Evolutionary conservation across 2,888 invertebrate species (phyloP).

Genomic region (Epinotia bilunana): DNA sequence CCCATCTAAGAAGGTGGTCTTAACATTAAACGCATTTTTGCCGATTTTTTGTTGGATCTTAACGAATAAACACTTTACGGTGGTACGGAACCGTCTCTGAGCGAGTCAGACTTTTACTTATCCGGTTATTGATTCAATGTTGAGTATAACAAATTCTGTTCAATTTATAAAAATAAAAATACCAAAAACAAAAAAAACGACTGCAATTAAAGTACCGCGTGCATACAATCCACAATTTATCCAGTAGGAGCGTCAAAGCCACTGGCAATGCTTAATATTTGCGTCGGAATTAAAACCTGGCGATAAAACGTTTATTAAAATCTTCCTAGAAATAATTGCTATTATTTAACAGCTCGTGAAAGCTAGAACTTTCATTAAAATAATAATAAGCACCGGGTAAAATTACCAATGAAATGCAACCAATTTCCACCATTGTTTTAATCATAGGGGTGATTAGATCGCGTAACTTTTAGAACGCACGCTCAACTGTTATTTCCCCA

Average conservation of each 20-base stretch:
- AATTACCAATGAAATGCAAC: too few species aligned
- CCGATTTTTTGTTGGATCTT: too few species aligned
- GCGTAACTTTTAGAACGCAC: too few species aligned
- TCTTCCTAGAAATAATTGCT: background rate
- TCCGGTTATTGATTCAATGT: background rate
- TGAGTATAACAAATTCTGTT: background rate
- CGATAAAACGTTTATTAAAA: slow-evolving; percentile 3
- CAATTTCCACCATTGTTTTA: too few species aligned
- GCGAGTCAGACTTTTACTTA: too few species aligned
- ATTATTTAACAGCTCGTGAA: background rate
- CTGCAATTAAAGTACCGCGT: slow-evolving; percentile 1
- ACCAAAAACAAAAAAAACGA: background rate
- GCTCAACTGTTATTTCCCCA: too few species aligned
- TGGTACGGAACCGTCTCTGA: too few species aligned
- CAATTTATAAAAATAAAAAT: background rate
- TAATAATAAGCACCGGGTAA: background rate
- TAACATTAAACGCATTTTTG: too few species aligned
- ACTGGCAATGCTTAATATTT: slow-evolving; percentile 9
- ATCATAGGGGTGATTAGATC: too few species aligned
- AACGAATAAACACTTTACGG: too few species aligned
- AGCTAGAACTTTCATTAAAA: background rate
- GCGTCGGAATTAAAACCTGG: slow-evolving; percentile 1
- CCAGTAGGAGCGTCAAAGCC: slow-evolving; percentile 10
- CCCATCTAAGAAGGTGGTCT: too few species aligned
- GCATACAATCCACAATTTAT: slow-evolving; percentile 16